Conservation (phyloP, 2,888 invertebrate genomes). For the Cremastinae sp. region DNA sequence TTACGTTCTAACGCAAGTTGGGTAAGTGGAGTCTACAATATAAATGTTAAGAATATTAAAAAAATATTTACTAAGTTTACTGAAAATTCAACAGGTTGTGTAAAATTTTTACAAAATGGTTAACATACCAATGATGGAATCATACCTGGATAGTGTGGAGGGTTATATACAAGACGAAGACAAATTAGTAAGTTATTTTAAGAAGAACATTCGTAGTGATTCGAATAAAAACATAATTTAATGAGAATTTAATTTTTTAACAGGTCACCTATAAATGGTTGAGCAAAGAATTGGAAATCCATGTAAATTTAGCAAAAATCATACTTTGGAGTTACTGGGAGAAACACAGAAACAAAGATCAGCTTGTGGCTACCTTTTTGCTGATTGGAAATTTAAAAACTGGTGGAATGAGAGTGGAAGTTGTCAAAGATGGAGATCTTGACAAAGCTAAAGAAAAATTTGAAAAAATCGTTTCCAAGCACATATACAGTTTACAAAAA, state of each 20-base stretch:
- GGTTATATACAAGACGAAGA: conserved; percentile 73
- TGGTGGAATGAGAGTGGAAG: conserved; percentile 74
- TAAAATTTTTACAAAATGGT: conserved; percentile 55
- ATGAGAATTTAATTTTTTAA: conserved; percentile 8
- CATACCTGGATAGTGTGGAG: conserved; percentile 67
- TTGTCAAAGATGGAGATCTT: conserved; percentile 77
- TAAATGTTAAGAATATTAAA: too few relatives aligned
- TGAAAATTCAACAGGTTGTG: too few relatives aligned
- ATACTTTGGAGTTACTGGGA: conserved; percentile 76
- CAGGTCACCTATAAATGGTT: conserved; percentile 81
- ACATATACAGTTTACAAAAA: conserved; percentile 80
- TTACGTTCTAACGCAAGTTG: too few relatives aligned
- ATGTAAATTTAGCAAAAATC: conserved; percentile 80
- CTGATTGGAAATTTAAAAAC: conserved; percentile 75
- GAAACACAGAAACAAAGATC: conserved; percentile 64
- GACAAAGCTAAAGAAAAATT: conserved; percentile 73
- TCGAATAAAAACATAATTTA: background rate
- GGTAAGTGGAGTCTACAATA: too few relatives aligned
- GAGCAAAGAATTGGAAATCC: conserved; percentile 79
- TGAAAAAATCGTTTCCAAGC: conserved; percentile 76
- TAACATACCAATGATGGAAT: conserved; percentile 64
- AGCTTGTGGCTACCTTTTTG: conserved; percentile 74
- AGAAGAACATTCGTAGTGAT: background rate
- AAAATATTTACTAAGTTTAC: too few relatives aligned
- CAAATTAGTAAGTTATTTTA: conserved; percentile 68